Percentiles rank a stretch among this genome's conserved stretches.
Conservation (phyloP, 2,888 invertebrate genomes). For the Cremastobaeus sp. region DNA sequence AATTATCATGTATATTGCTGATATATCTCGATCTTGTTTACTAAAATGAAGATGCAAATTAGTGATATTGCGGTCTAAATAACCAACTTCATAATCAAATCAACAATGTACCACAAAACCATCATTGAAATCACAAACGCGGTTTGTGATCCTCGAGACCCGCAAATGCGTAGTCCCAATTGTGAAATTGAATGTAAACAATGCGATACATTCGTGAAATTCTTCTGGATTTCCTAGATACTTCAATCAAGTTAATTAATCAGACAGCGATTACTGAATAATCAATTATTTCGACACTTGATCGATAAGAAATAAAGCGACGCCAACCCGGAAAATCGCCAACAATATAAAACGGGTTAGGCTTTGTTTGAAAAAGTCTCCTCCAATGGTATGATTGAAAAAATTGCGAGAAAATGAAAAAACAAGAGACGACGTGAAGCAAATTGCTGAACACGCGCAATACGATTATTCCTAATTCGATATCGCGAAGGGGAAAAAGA, state of each 20-base stretch:
- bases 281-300: too few species aligned
- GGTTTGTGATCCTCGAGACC: too few species aligned
- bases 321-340: too few species aligned
- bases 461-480: conserved; percentile 42
- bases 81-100: conserved; percentile 50
- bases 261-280: too few species aligned
- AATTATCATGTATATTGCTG: conserved; percentile 57
- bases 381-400: too few species aligned
- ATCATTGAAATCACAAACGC: conserved; percentile 25
- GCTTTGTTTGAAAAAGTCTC: too few species aligned
- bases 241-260: too few species aligned
- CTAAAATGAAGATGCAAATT: conserved; percentile 53
- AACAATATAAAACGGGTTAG: too few species aligned
- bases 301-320: too few species aligned
- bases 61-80: conserved; percentile 41
- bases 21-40: conserved; percentile 52
- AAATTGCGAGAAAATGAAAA: background rate
- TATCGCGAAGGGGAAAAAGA: conserved; percentile 6
- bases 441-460: conserved; percentile 35
- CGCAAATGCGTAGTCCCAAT: background rate
- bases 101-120: conserved; percentile 23
- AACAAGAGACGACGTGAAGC: conserved; percentile 5
- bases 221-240: too few species aligned
- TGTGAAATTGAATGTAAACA: too few species aligned
- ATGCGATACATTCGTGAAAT: too few species aligned